Evolutionary conservation across 2,888 invertebrate genomes (phyloP), one percentile per base, ranked within the genome.

Genomic region (Agelastica alni): DNA sequence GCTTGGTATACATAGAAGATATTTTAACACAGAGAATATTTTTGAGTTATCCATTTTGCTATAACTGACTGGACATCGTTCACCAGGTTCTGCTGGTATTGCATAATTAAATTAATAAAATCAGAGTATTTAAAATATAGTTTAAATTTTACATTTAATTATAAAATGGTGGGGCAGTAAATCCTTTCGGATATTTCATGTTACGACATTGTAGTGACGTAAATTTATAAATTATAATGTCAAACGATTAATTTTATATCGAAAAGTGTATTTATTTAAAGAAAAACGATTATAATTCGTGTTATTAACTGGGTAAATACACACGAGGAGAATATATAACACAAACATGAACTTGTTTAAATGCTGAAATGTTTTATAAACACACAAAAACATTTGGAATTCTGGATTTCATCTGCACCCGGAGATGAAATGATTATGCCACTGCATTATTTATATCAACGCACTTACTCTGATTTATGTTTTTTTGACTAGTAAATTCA

Each of bases 301-400:
- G 70, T 71, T 72, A 73, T 73, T 71, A 73, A 72, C 68, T 70
- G 70, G 66, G 69, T 70, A 73, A 73, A 73, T 72, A 73, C 70
- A 72, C 70, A 68, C 62, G 62, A 59, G 64, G 57, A 67, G 72
- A 70, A 72, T 72, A 73, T 72, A 71, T 73, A 72, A 71, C 70
- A 73, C 72, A 71, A 72, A 72, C 73, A 71, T 56, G 69, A 69
- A 64, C 67, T 68, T 70, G 68, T 70, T 71, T 70, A 67, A 70
- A 71, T 66, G 67, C 66, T 72, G 75, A 73, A 74, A 74, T 75
- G 75, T 75, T 75, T 74, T 67, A 73, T 75, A 75, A 75, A 75
- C 74, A 74, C 55, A 65, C 66, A 70, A 71, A 72, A 73, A 74
- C 74, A 74, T 73, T 71, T 71, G 72, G 71, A 73, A 70, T 74